phyloP scores from a whole-genome alignment of 2,797 vertebrate species.

The Chloroceryle inda region DNA sequence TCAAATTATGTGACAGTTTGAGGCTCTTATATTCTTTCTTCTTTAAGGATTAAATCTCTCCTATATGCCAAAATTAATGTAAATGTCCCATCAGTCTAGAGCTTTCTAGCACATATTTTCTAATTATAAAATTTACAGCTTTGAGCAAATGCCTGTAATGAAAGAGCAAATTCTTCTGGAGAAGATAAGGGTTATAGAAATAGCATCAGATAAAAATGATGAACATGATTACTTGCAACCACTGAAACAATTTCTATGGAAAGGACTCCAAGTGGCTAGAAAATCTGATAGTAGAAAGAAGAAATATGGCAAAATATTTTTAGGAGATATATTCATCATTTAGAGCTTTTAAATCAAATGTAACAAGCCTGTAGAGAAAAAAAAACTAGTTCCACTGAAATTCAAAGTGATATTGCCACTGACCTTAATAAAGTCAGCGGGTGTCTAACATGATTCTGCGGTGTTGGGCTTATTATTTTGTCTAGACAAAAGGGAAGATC shows the following conservation, averaged over 20 bases:
- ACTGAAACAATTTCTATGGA: neutral
- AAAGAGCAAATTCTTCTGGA: neutral
- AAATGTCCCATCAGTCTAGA: neutral
- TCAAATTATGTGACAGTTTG: neutral
- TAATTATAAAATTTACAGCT: neutral
- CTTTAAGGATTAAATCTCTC: neutral
- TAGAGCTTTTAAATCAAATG: slow-evolving; percentile 15
- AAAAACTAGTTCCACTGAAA: neutral
- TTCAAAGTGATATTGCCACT: slow-evolving; percentile 34
- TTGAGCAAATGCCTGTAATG: neutral
- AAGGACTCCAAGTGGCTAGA: neutral
- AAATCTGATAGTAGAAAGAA: neutral
- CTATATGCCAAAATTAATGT: neutral
- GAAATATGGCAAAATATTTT: neutral
- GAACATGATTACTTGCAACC: neutral
- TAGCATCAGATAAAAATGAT: slow-evolving; percentile 35
- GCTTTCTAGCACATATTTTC: neutral
- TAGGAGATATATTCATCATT: slow-evolving; percentile 12
- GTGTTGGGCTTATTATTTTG: slow-evolving; percentile 48
- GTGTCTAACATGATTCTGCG: slow-evolving; percentile 39
- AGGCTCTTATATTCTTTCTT: neutral
- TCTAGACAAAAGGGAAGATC: slow-evolving; percentile 57
- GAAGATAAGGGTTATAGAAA: neutral
- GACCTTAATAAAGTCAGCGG: slow-evolving; percentile 47
- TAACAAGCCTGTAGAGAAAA: neutral